Conservation (phyloP, 2,113 vertebrate species). For the Gnathonemus echidnorhynchus region DNA sequence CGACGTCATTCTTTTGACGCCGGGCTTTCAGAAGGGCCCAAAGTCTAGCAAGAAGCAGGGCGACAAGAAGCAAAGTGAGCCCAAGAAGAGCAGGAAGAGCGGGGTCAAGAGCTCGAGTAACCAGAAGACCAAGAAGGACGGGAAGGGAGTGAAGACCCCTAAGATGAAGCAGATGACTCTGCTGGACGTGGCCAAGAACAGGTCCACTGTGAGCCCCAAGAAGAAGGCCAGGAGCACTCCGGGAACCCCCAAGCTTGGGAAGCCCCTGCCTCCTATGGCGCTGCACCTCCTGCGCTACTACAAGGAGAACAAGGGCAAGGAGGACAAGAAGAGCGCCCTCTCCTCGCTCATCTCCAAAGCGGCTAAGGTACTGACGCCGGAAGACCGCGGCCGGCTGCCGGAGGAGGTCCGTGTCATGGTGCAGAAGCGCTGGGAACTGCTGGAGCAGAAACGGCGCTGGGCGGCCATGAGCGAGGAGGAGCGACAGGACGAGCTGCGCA, state of each 20-base stretch:
- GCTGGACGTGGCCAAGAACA: slow-evolving; percentile 84
- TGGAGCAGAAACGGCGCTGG: slow-evolving; percentile 82
- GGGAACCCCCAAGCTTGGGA: slow-evolving; percentile 75
- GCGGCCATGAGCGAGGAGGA: slow-evolving; percentile 89
- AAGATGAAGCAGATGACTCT: slow-evolving; percentile 97
- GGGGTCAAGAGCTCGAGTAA: slow-evolving; percentile 64
- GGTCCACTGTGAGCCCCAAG: slow-evolving; percentile 61
- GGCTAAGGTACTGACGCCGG: slow-evolving; percentile 75
- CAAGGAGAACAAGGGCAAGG: slow-evolving; percentile 85
- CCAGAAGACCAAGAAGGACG: slow-evolving; percentile 77
- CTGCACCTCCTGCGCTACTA: slow-evolving; percentile 91
- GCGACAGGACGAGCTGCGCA: slow-evolving; percentile 74
- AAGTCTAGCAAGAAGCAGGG: slow-evolving; percentile 50
- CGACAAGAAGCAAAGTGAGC: slow-evolving; percentile 58
- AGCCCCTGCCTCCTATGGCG: slow-evolving; percentile 82
- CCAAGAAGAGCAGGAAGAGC: slow-evolving; percentile 57
- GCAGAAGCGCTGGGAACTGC: slow-evolving; percentile 82
- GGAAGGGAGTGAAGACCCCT: slow-evolving; percentile 66
- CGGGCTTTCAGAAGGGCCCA: slow-evolving; percentile 31
- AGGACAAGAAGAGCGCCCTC: slow-evolving; percentile 83
- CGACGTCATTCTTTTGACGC: slow-evolving; percentile 55
- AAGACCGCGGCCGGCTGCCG: slow-evolving; percentile 81
- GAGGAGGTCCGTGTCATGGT: slow-evolving; percentile 79
- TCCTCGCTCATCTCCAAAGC: slow-evolving; percentile 84
- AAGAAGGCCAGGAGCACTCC: slow-evolving; percentile 60